These are phyloP conservation scores for Ylistrum balloti DNA, from an alignment of 1,140 invertebrate species.

Conservation along the genomic window DNA sequence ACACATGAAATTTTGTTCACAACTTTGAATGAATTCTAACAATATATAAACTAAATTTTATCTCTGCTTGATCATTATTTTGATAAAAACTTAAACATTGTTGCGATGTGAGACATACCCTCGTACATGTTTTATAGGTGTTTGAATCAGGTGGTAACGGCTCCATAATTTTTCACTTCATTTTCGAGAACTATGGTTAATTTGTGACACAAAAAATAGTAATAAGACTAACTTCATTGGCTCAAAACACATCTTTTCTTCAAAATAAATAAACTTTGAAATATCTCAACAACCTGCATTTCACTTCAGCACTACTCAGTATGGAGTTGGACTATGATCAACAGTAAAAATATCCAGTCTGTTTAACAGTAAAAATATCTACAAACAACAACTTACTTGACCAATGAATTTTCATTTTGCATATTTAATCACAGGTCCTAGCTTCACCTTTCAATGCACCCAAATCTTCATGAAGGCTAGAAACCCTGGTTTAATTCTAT, in stretches of 20 bases:
- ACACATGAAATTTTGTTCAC: neutral
- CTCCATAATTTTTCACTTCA: too few species aligned
- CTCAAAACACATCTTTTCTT: neutral
- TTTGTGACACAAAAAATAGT: neutral
- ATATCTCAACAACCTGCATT: neutral
- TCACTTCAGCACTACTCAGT: neutral
- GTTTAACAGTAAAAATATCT: slow-evolving; percentile 9
- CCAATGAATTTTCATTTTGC: neutral
- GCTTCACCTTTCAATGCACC: neutral
- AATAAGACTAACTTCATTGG: too few species aligned
- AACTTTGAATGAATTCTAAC: neutral
- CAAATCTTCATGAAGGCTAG: neutral
- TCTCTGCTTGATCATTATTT: neutral
- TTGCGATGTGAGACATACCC: too few species aligned
- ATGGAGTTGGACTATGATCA: neutral
- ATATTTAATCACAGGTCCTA: neutral
- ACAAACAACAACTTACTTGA: neutral
- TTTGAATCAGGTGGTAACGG: neutral
- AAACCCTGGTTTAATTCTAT: neutral
- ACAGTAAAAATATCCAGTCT: neutral
- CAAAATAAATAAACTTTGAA: slow-evolving; percentile 2
- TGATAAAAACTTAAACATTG: too few species aligned
- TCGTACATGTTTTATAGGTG: neutral
- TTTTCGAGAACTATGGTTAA: neutral
- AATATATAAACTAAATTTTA: neutral